These are phyloP conservation scores for Nomada flava DNA, from an alignment of 2,888 invertebrate genomes.

Conservation along the genomic window DNA sequence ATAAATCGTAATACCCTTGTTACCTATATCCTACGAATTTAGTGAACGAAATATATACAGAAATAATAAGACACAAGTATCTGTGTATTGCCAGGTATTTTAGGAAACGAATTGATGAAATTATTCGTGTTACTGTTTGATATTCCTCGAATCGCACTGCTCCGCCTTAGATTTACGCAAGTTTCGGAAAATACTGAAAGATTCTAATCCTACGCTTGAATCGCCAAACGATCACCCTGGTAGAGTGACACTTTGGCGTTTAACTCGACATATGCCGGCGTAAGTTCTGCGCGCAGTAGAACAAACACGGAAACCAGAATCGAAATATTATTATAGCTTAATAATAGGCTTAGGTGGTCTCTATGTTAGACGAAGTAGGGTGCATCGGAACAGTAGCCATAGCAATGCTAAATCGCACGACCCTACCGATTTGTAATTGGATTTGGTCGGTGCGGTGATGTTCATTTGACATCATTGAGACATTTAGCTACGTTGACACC, in stretches of 20 bases:
- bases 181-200: not conserved
- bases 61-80: too few species aligned
- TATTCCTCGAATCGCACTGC: too few species aligned
- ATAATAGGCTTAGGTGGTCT: conserved; percentile 80
- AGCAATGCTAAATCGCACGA: conserved; percentile 68
- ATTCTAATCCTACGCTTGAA: not conserved
- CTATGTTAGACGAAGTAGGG: conserved; percentile 56
- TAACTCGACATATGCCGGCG: conserved; percentile 70
- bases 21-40: too few species aligned
- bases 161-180: too few species aligned
- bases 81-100: too few species aligned
- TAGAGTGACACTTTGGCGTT: conserved; percentile 35
- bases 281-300: conserved; percentile 41
- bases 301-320: conserved; percentile 72
- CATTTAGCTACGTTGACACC: conserved; percentile 74
- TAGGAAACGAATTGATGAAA: too few species aligned
- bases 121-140: too few species aligned
- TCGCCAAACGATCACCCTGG: not conserved
- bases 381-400: conserved; percentile 61
- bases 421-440: conserved; percentile 77
- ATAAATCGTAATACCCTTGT: too few species aligned
- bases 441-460: conserved; percentile 80
- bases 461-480: conserved; percentile 83
- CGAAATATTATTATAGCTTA: conserved; percentile 80
- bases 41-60: too few species aligned